Conservation (phyloP, 37 sponge, comb jelly and placozoan genomes). For the Geodia barretti region DNA sequence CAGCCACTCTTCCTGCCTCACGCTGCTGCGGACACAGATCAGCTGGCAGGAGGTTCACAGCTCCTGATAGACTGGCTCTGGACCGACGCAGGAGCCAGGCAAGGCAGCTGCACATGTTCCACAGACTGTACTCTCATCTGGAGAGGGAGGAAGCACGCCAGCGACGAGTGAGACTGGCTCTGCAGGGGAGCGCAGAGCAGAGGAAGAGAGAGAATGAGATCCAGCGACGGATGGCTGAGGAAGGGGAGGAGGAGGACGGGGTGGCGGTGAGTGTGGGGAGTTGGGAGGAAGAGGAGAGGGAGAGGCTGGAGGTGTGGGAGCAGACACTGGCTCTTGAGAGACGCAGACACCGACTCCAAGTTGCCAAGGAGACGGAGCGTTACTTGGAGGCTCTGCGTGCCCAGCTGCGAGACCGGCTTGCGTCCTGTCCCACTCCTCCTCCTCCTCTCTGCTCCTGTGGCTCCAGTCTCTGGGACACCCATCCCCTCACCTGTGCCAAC, state of each 20-base stretch:
- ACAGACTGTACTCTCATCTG: conserved; percentile 54
- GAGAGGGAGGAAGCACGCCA: conserved; percentile 62
- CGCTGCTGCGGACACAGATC: not conserved
- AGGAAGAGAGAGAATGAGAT: conserved; percentile 39
- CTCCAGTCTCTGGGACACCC: conserved; percentile 66
- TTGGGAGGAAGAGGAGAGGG: conserved; percentile 18
- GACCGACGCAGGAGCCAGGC: conserved; percentile 22
- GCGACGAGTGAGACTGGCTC: not conserved
- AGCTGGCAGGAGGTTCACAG: not conserved
- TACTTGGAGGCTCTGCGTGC: conserved; percentile 61
- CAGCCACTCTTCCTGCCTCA: not conserved
- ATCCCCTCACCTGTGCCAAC: conserved; percentile 81
- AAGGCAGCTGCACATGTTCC: conserved; percentile 35
- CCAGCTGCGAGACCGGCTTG: conserved; percentile 52
- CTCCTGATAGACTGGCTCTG: conserved; percentile 38
- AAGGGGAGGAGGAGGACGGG: not conserved
- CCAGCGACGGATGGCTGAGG: conserved; percentile 28
- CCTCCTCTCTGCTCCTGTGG: conserved; percentile 84
- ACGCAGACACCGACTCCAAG: conserved; percentile 36
- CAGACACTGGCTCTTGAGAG: conserved; percentile 55
- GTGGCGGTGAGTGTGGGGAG: conserved; percentile 16
- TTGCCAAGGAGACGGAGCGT: conserved; percentile 70
- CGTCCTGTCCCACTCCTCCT: not conserved
- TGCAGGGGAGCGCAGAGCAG: conserved; percentile 3
- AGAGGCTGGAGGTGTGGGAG: conserved; percentile 32